Base-by-base conservation (phyloP, 2,797 vertebrate species). In the Gymnothorax javanicus region DNA sequence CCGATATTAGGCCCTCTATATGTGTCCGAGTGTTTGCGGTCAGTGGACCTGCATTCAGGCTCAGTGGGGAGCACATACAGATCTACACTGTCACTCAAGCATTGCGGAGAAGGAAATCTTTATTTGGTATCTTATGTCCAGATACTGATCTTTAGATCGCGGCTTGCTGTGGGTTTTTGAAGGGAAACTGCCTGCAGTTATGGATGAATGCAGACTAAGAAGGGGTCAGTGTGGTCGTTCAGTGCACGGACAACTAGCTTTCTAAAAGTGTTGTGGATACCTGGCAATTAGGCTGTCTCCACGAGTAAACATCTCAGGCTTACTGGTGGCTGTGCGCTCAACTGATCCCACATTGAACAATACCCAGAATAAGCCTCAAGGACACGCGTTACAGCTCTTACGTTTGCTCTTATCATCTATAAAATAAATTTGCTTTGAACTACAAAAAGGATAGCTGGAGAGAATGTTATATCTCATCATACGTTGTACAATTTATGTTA, bases 101-200 rank as follows among this genome's bases (percentile, higher is more conserved):
- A 94, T 92, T 93, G 91, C 91, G 87, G 88, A 52, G 93, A 92
- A 90, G 94, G 91, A 98, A 98, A 97, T 97, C 97, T 97, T 97
- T 91, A 98, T 98, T 97, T 97, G 94, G 94, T 91, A 90, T 90
- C 87, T 81, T 89, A 92, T 92, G 88, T 91, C 93, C 86, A 89
- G 91, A 93, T 92, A 94, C 89, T 75, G 86, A 88, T 87, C 9
- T 85, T 82, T 85, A 60, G 79, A 59, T 73, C 27, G 91, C 58
- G 71, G 86, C 87, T 81, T 91, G 56, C 6, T 25, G 71, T 64
- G 91, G 83, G 84, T 69, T 86, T 60, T 88, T 88, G 57, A 84
- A 90, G 33, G 33, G 33, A 43, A 43, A 43, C 33, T 43, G 33
- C 50, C 17, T 52, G 15, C 17, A 77, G 15, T 52, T 25, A 50